Evolutionary conservation across 2,888 invertebrate species (phyloP), one percentile per base, ranked within the genome.

Genomic region (Drosophila greeni): DNA sequence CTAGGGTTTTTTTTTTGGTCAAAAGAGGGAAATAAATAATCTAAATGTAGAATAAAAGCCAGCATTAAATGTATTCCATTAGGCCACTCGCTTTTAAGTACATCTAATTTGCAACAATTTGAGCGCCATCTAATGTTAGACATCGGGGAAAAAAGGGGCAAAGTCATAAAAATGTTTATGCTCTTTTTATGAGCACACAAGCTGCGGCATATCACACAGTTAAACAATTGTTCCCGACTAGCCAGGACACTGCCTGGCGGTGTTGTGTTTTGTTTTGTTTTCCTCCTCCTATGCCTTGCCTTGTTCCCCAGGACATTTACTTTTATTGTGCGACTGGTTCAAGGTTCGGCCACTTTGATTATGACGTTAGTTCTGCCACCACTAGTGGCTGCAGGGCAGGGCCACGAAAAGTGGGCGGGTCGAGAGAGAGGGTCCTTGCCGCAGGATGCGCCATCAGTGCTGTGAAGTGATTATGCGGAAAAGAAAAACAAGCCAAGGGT

Each of bases 151-250:
- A 82, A 82, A 74, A 69, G 79, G 77, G 74, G 56, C 66, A 69
- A 51, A 52, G 73, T 66, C 71, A 77, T 78, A 83, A 78, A 78
- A 83, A 66, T 75, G 78, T 75, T 83, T 81, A 82, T 82, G 77
- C 69, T 52, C 62, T 67, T 80, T 78, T 82, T 80, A 80, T 77
- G 82, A 71, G 83, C 77, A 83, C 77, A 83, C 78, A 78, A 78
- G 78, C 78, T 78, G 78, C 77, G 75, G 81, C 69, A 73, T 67
- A 80, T 83, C 77, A 69, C 81, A 83, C 83, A 76, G 78, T 83
- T 83, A 81, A 70, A 65, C 70, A 70, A 70, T 70, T 70, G 70
- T 37, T 49, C 40, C 43, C 42, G 67, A 67, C 69, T 68, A 62
- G 68, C 53, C 53, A 45, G 69, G 64, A 52, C 53, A 53, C 42